Conservation (phyloP, 2,888 invertebrate genomes). For the Scaeva pyrastri region DNA sequence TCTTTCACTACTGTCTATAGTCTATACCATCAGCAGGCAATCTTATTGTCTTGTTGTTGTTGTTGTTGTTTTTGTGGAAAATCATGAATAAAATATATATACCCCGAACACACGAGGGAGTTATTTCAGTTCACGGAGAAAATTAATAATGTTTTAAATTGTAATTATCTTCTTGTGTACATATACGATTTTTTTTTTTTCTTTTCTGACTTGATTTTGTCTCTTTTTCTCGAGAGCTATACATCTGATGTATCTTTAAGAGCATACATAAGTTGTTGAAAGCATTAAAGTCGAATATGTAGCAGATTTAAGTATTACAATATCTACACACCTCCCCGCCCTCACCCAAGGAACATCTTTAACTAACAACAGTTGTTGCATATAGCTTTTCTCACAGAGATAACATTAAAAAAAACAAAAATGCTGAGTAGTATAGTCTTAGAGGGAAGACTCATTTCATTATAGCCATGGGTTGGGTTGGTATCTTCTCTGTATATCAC, state of each 20-base stretch:
- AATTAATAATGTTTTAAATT: constrained; percentile 47
- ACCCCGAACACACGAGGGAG: constrained; percentile 13
- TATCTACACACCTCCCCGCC: constrained; percentile 6
- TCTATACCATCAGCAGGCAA: not conserved
- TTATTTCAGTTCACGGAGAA: constrained; percentile 37
- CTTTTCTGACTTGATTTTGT: not conserved
- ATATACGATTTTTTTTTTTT: not conserved
- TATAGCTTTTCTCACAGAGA: constrained; percentile 18
- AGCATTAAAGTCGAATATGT: constrained; percentile 24
- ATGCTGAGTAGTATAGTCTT: not conserved
- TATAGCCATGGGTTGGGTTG: too few relatives aligned
- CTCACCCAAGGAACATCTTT: not conserved
- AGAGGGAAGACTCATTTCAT: not conserved
- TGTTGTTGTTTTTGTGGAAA: constrained; percentile 12
- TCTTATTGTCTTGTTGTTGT: constrained; percentile 13
- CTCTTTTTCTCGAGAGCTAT: constrained; percentile 9
- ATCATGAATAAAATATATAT: constrained; percentile 16
- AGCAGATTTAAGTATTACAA: not conserved
- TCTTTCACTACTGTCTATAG: too few relatives aligned
- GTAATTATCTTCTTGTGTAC: constrained; percentile 23
- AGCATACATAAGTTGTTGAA: constrained; percentile 22
- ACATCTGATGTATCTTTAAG: not conserved
- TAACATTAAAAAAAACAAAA: not conserved
- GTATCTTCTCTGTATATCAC: constrained; percentile 2
- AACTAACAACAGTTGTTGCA: constrained; percentile 12